Evolutionary conservation across 2,888 invertebrate genomes (phyloP), one percentile per base, ranked within the genome.

Genomic region (Caenorhabditis imperialis): DNA sequence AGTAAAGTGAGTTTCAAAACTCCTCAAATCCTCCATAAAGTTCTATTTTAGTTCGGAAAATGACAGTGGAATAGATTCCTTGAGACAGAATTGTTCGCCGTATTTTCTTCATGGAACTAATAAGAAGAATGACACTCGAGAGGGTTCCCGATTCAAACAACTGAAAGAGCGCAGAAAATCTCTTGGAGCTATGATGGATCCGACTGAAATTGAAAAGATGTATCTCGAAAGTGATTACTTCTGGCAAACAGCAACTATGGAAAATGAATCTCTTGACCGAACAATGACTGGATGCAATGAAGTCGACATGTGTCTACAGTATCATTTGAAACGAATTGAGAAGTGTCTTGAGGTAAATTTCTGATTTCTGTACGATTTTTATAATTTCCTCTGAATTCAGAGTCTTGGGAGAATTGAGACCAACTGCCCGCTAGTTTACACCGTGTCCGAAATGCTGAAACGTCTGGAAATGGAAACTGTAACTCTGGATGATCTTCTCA

Each of bases 371-470:
- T 23, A 8, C 6, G 22, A 7, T n/a, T 25, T 10, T 4, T 27
- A 10, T 38, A 18, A 38, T 22, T 14, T 16, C 38, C n/a, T 4
- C 14, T 4, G 10, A 40, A 30, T 61, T 69, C 51, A 82, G 84
- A 72, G 48, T 25, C 63, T 84, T 6, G 70, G 60, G 22, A 51
- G 57, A 4, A 71, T 77, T 18, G 74, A 71, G 88, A 22, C 74
- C 22, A 45, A 61, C 81, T 90, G 90, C 35, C 91, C 91, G 2
- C 84, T 91, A 65, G 90, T 90, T 69, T 89, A 89, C 80, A 86
- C 89, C 51, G 89, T 90, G 81, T 89, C 89, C 12, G 89, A 90
- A 79, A 88, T 90, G 30, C 79, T 90, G 61, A 89, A 89, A 54
- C 89, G 89, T 58, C 82, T 91, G 40, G 89, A 89, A 81, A 86